Evolutionary conservation across 2,888 invertebrate genomes (phyloP).

Genomic region (Malthinus flaveolus): DNA sequence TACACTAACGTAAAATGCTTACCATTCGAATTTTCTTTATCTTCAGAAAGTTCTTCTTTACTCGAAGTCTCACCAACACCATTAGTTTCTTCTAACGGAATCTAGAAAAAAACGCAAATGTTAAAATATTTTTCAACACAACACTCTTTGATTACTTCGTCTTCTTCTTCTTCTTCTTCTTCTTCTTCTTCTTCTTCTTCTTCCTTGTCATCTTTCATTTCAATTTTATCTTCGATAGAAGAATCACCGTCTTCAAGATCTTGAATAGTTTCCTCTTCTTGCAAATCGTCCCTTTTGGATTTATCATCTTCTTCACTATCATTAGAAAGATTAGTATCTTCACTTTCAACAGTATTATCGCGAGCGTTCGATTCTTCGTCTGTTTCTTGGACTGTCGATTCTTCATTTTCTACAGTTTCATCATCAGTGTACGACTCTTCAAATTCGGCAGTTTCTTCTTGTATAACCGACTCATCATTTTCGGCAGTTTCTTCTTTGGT

Average conservation of each 20-base stretch:
- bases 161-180: not conserved
- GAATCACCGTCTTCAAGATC: slow-evolving; percentile 41
- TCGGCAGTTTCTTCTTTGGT: slow-evolving; percentile 36
- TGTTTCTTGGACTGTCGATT: slow-evolving; percentile 12
- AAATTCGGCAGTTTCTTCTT: slow-evolving; percentile 44
- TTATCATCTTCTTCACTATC: slow-evolving; percentile 41
- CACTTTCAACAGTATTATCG: slow-evolving; percentile 44
- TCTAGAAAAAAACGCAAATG: not conserved
- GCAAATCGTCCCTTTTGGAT: slow-evolving; percentile 45
- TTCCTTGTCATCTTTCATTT: not conserved
- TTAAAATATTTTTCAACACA: slow-evolving; percentile 9
- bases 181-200: not conserved
- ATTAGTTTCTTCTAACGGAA: slow-evolving; percentile 1
- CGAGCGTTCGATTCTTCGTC: slow-evolving; percentile 43
- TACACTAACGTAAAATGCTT: slow-evolving; percentile 31
- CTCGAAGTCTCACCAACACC: slow-evolving; percentile 10
- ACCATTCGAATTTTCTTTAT: slow-evolving; percentile 48
- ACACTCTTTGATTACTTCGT: slow-evolving; percentile 13
- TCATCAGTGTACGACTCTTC: slow-evolving; percentile 12
- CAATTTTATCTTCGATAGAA: not conserved
- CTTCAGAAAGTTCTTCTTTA: slow-evolving; percentile 23
- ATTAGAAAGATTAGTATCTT: slow-evolving; percentile 6
- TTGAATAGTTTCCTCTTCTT: slow-evolving; percentile 42
- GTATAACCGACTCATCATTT: slow-evolving; percentile 43
- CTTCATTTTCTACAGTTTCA: slow-evolving; percentile 40